Percentiles rank a stretch among this genome's conserved stretches.
These are phyloP conservation scores for Sinocyclocheilus grahami DNA, from an alignment of 2,113 vertebrate species.

Conservation along the genomic window DNA sequence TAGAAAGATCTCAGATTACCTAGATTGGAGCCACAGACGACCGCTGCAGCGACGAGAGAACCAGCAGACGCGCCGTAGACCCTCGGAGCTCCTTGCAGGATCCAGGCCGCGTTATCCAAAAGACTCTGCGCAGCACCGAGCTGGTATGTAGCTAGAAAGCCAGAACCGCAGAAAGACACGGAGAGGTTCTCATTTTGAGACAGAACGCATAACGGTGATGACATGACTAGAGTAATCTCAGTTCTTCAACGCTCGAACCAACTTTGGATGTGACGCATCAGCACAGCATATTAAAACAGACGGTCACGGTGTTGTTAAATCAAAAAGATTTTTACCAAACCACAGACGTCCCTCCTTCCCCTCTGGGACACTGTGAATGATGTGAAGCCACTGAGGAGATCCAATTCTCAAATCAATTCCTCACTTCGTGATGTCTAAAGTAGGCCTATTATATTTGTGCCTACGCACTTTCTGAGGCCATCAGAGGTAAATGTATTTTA, in stretches of 20 bases:
- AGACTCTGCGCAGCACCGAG: slow-evolving; percentile 80
- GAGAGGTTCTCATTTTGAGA: slow-evolving; percentile 61
- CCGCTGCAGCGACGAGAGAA: slow-evolving; percentile 80
- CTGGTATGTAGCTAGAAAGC: slow-evolving; percentile 83
- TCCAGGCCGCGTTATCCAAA: slow-evolving; percentile 70
- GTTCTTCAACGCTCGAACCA: not conserved
- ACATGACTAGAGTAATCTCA: slow-evolving; percentile 1
- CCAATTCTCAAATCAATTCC: not conserved
- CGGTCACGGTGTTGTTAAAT: not conserved
- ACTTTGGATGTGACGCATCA: not conserved
- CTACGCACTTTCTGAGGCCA: not conserved
- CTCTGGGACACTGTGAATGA: not conserved
- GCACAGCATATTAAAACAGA: not conserved
- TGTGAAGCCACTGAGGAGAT: not conserved
- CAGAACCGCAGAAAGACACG: slow-evolving; percentile 82
- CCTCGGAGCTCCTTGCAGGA: slow-evolving; percentile 70
- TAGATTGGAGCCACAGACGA: slow-evolving; percentile 73
- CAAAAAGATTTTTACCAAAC: not conserved
- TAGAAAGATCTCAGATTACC: slow-evolving; percentile 68
- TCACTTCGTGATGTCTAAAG: not conserved
- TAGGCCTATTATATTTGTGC: not conserved
- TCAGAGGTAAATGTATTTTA: not conserved
- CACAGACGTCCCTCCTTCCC: not conserved
- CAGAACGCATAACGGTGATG: slow-evolving; percentile 55
- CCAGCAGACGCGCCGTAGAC: slow-evolving; percentile 82